Evolutionary conservation across 2,797 vertebrate genomes (phyloP).

Genomic region (Galago senegalensis): DNA sequence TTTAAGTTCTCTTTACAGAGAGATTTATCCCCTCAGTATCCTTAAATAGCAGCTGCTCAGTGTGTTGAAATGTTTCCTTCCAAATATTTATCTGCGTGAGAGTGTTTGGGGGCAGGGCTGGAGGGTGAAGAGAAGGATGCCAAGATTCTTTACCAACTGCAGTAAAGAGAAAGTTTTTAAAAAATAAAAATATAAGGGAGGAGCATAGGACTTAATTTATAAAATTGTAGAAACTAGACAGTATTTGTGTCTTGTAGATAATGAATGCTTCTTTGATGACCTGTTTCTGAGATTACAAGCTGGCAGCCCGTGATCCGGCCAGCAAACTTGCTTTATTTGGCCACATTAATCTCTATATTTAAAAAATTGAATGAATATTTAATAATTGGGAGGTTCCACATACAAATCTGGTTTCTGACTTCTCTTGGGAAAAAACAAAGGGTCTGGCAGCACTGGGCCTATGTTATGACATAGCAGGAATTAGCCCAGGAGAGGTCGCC

Average conservation of each 20-base stretch:
- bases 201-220: background rate
- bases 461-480: rapidly evolving
- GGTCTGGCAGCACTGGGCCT: background rate
- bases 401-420: constrained; percentile 34
- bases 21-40: background rate
- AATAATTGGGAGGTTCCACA: constrained; percentile 14
- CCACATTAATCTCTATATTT: background rate
- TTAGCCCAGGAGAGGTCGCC: background rate
- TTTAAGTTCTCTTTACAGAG: background rate
- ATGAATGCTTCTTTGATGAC: background rate
- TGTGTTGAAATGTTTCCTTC: constrained; percentile 67
- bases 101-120: constrained; percentile 47
- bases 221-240: background rate
- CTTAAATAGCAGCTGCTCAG: constrained; percentile 63
- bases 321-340: constrained; percentile 42
- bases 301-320: background rate
- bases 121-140: background rate
- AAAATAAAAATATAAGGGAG: constrained; percentile 38
- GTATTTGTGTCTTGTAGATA: background rate
- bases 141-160: background rate
- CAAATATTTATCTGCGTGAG: constrained; percentile 76
- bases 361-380: background rate
- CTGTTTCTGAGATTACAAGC: background rate
- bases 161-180: constrained; percentile 33
- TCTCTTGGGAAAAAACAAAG: background rate